Evolutionary conservation across 1,140 invertebrate species (phyloP).

Genomic region (Drosophila novamexicana): DNA sequence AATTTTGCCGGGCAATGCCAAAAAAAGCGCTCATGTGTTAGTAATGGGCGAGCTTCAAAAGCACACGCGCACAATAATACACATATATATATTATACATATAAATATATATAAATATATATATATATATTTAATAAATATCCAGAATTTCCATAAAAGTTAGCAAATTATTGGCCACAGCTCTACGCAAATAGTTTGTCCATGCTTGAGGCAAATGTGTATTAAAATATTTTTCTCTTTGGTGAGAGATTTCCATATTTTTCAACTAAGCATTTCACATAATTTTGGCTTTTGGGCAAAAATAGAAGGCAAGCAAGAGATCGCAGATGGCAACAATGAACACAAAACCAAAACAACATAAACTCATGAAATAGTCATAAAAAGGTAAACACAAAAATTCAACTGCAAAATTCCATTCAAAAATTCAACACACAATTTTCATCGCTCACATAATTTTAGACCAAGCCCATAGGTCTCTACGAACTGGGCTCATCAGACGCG

Average conservation of each 20-base stretch:
- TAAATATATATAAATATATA: not conserved
- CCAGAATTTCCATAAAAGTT: conserved; percentile 47
- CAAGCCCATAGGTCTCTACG: conserved; percentile 10
- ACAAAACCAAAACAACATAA: conserved; percentile 4
- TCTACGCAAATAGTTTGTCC: conserved; percentile 34
- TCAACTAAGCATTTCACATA: conserved; percentile 1
- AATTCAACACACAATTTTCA: conserved; percentile 59
- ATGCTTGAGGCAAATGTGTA: conserved; percentile 29
- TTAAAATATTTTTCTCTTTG: conserved; percentile 19
- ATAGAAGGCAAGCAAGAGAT: not conserved
- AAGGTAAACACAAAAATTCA: conserved; percentile 6
- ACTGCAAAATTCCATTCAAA: conserved; percentile 50
- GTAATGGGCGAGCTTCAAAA: conserved; percentile 50
- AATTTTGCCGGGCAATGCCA: conserved; percentile 58
- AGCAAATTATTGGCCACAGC: conserved; percentile 49
- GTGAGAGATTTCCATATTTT: not conserved
- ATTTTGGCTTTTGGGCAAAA: not conserved
- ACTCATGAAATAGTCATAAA: conserved; percentile 15
- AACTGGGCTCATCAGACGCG: conserved; percentile 11
- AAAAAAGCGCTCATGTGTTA: conserved; percentile 73
- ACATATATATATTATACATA: not conserved
- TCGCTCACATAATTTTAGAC: conserved; percentile 52
- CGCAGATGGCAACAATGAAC: not conserved
- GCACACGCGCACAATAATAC: not conserved
- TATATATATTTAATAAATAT: not conserved